Base-by-base conservation (phyloP, 2,888 invertebrate species). In the Volucella bombylans region DNA sequence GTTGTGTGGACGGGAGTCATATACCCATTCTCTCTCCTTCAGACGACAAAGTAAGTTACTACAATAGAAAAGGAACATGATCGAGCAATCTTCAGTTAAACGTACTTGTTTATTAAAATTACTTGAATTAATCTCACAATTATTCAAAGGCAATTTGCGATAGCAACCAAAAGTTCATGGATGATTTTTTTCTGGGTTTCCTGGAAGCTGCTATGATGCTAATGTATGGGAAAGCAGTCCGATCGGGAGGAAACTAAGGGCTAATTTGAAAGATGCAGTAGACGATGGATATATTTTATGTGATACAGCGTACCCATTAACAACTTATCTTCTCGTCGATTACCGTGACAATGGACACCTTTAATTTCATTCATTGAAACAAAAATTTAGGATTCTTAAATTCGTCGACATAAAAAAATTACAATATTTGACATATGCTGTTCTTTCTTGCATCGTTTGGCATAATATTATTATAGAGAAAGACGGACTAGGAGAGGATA, bases 81-180 rank as follows among this genome's bases (percentile, higher is more conserved):
- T 62, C 23, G 12, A 15, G 23, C n/a, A 14, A 52, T 52, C 52
- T 52, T 52, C 52, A 23, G 23, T 1, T 23, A 23, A 23, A 23
- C 23, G 23, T 23, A 23, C 23, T 23, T 23, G 23, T 23, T 23
- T 1, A 23, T 23, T 23, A 23, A 23, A 23, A 23, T 23, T 23
- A 23, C 23, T 45, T 45, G 11, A 52, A 18, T 14, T n/a, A 6
- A 50, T 14, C 18, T 14, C 6, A 10, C 14, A 38, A 45, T 62
- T 18, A 23, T 23, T 23, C 43, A 62, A 23, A 62, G 62, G 47
- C 62, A 43, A 62, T 62, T 62, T 62, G 47, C 45, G 62, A 62
- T 62, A 62, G 62, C 47, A 62, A 62, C 18, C 62, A 62, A 62
- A 62, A 47, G 11, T 23, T 23, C 23, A n/a, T n/a, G n/a, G n/a